Base-by-base conservation (phyloP, 37 sponge, comb jelly and placozoan genomes). In the Crambe crambe region DNA sequence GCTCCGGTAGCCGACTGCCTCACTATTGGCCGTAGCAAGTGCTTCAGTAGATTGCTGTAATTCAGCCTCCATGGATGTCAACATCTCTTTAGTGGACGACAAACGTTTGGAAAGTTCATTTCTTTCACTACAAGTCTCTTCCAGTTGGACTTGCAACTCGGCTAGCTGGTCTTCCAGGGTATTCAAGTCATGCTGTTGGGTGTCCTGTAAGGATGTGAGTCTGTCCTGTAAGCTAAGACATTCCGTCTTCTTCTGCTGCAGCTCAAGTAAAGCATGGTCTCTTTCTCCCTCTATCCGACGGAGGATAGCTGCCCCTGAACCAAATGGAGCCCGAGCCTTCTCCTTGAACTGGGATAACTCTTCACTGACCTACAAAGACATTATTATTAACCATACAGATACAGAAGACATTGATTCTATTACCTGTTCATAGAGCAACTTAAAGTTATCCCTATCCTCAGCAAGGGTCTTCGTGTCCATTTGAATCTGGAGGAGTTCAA, bases 341-440 rank as follows among this genome's bases (percentile, higher is more conserved):
- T 43, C 58, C 17, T 92, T 81, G 0, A 81, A 47, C 12, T 86
- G 74, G 32, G 64, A 41, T 15, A 95, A 73, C 44, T 95, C 92
- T 20, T 91, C 92, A 32, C 73, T 79, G 18, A 84, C 87, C 94
- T 94, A 64, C 3, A 42, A 17, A 27, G 37, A 10, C 30, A 25
- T 9, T 0, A 76, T 37, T 9, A 41, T n/a, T 36, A 1, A 42
- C 22, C 37, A 41, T 34, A 41, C 4, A 0, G 21, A 65, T 12
- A 21, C n/a, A 10, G 23, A 27, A 38, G 4, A 29, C 68, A 9
- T 32, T 37, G 4, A 68, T n/a, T 4, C 31, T 51, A 84, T 30
- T 22, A 86, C 96, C 95, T 97, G 97, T 37, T 92, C 88, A 82
- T 97, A 97, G 38, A 97, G 90, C 23, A 97, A 74, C 58, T 86